Conservation (phyloP, 2,113 vertebrate species). For the Helogale parvula region DNA sequence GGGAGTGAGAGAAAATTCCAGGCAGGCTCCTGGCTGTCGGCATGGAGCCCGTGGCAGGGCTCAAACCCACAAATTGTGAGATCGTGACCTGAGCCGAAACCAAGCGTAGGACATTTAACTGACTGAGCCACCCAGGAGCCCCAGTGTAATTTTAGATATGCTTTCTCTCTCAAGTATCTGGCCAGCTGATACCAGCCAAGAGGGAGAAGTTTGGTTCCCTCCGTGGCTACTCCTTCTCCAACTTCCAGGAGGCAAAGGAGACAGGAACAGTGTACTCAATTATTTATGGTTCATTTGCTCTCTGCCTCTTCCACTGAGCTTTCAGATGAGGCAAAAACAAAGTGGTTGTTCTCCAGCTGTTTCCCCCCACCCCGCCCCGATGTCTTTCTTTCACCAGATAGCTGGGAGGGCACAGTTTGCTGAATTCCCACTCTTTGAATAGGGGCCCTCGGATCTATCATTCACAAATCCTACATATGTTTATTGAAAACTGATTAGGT, state of each 20-base stretch:
- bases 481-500: background rate
- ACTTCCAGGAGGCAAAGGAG: background rate
- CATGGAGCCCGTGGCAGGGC: no score
- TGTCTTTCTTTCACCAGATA: background rate
- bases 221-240: background rate
- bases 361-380: background rate
- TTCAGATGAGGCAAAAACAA: background rate
- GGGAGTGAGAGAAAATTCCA: no score
- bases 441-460: background rate
- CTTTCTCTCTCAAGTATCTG: background rate
- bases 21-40: no score
- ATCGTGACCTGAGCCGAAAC: no score
- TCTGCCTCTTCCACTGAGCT: background rate
- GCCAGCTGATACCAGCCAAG: background rate
- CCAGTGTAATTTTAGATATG: background rate
- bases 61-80: no score
- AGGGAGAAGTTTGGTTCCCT: background rate
- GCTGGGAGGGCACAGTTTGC: background rate
- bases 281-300: background rate
- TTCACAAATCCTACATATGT: background rate
- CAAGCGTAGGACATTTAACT: no score
- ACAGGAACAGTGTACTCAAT: background rate
- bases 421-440: background rate
- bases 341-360: background rate
- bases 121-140: no score